These are phyloP conservation scores for Phenganax marumi DNA, from an alignment of 92 coral and sea anemone genomes.

Conservation along the genomic window DNA sequence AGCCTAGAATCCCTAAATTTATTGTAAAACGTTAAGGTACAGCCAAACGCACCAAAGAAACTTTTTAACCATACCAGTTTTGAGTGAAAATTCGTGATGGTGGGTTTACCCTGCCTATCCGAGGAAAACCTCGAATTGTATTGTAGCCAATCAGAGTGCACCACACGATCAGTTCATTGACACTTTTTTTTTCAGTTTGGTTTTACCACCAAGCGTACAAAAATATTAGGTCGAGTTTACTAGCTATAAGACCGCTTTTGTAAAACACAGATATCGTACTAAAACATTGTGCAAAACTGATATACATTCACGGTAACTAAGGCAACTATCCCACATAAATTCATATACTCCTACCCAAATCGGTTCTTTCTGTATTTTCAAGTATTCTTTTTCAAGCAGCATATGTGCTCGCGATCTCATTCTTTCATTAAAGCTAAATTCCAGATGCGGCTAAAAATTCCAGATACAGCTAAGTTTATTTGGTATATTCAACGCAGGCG, in stretches of 20 bases:
- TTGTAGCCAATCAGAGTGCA: background rate
- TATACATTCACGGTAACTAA: background rate
- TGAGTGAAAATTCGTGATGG: too few relatives aligned
- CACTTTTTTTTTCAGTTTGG: background rate
- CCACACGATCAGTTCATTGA: background rate
- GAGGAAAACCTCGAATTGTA: background rate
- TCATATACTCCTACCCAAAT: slow-evolving; percentile 71
- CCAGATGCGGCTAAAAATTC: background rate
- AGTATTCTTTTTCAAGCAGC: slow-evolving; percentile 87
- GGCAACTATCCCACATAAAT: background rate
- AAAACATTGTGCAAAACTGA: background rate
- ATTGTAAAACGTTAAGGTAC: too few relatives aligned
- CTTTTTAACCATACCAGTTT: too few relatives aligned
- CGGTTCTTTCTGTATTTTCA: slow-evolving; percentile 71
- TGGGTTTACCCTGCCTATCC: background rate
- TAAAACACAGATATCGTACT: background rate
- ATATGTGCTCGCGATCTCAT: slow-evolving; percentile 94
- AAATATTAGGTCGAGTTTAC: too few relatives aligned
- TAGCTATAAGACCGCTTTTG: background rate
- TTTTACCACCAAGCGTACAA: background rate
- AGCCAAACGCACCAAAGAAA: too few relatives aligned
- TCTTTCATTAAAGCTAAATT: background rate
- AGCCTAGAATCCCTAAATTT: too few relatives aligned
- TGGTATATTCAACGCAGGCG: background rate
- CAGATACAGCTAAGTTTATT: background rate